Percentiles rank a stretch among this genome's conserved stretches.
phyloP scores from a whole-genome alignment of 1,140 invertebrate species.

The Cydia splendana region DNA sequence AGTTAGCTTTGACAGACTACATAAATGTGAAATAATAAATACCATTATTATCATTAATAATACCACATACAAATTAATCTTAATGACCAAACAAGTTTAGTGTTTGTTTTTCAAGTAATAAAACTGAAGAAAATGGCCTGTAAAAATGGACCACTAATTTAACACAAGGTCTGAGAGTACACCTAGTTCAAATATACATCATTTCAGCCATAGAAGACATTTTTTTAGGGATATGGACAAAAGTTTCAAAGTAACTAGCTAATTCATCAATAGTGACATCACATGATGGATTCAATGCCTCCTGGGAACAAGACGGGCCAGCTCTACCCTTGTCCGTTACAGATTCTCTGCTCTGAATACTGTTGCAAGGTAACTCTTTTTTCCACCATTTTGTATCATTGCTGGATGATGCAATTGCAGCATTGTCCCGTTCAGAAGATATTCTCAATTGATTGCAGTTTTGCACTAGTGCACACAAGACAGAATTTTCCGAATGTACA shows the following conservation, averaged over 20 bases:
- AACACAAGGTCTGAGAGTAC: background rate
- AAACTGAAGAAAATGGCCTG: background rate
- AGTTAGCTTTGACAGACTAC: background rate
- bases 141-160: background rate
- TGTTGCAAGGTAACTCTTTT: constrained; percentile 47
- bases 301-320: constrained; percentile 81
- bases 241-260: constrained; percentile 95
- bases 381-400: constrained; percentile 63
- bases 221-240: constrained; percentile 96
- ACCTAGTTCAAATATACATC: constrained; percentile 92
- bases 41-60: constrained; percentile 4
- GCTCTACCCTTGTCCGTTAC: constrained; percentile 50
- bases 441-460: constrained; percentile 70
- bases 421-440: constrained; percentile 49
- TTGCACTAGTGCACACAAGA: constrained; percentile 61
- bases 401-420: constrained; percentile 41
- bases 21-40: constrained; percentile 8
- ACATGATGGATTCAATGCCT: constrained; percentile 84
- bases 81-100: background rate
- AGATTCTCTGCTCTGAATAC: constrained; percentile 43
- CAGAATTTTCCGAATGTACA: constrained; percentile 52
- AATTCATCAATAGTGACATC: constrained; percentile 94
- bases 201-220: constrained; percentile 98
- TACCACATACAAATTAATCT: background rate
- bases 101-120: background rate